A percentile compares a stretch with the other conserved stretches of the same genome.
Conservation (phyloP, 2,888 invertebrate genomes). For the Chymomyza caudatula region DNA sequence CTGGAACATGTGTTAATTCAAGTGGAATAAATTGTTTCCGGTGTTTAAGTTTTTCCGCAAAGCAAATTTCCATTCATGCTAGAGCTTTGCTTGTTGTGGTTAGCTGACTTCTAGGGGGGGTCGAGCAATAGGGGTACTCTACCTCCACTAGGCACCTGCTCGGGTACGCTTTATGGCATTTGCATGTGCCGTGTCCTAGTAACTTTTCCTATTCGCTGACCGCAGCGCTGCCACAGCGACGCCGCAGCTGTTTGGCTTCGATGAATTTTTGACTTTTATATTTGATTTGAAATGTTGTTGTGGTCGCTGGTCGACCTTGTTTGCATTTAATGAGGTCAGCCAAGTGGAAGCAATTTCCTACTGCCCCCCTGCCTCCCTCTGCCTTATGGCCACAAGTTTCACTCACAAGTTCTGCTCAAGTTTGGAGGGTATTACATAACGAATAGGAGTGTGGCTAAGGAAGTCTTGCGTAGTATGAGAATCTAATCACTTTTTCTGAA, state of each 20-base stretch:
- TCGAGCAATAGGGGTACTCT: neutral
- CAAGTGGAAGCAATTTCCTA: constrained; percentile 58
- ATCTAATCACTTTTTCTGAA: neutral
- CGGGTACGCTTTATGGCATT: neutral
- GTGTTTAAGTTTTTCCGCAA: constrained; percentile 76
- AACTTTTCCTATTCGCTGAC: constrained; percentile 8
- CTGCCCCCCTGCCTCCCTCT: neutral
- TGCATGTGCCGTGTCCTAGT: neutral
- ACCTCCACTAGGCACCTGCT: constrained; percentile 4
- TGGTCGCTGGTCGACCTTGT: constrained; percentile 42
- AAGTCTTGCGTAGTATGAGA: neutral
- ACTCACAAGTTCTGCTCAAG: neutral
- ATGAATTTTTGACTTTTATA: constrained; percentile 72
- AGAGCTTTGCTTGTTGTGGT: constrained; percentile 1
- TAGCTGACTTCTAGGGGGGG: constrained; percentile 16
- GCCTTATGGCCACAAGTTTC: neutral
- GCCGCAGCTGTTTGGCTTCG: constrained; percentile 35
- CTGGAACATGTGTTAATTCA: constrained; percentile 76
- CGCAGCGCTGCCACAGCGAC: neutral
- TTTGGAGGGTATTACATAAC: neutral
- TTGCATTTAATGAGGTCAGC: constrained; percentile 65
- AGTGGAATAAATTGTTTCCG: constrained; percentile 78
- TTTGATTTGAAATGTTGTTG: constrained; percentile 69
- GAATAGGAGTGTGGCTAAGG: neutral
- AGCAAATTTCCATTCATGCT: constrained; percentile 64